phyloP scores from a whole-genome alignment of 1,140 invertebrate species.

The Micrasema minimum region DNA sequence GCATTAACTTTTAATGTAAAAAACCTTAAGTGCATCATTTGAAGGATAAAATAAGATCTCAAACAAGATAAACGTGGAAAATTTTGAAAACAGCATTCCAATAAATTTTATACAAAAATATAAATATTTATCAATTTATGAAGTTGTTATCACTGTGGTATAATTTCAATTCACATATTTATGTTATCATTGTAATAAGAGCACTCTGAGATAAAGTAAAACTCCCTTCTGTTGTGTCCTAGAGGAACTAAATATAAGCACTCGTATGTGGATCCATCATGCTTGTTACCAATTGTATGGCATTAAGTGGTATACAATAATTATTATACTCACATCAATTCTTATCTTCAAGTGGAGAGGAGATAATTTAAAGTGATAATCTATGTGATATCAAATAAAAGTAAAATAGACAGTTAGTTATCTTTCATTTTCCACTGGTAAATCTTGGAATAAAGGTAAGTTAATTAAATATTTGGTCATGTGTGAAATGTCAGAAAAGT shows the following conservation, averaged over 20 bases:
- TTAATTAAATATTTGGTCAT: not conserved
- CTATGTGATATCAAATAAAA: constrained; percentile 5
- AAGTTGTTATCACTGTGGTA: too few relatives aligned
- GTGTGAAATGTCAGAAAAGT: too few relatives aligned
- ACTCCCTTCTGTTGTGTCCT: constrained; percentile 18
- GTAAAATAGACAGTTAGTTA: not conserved
- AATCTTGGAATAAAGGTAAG: constrained; percentile 14
- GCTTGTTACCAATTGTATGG: constrained; percentile 17
- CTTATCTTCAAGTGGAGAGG: constrained; percentile 3
- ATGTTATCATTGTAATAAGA: constrained; percentile 25
- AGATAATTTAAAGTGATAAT: constrained; percentile 14
- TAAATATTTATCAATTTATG: too few relatives aligned
- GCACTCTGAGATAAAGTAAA: constrained; percentile 24
- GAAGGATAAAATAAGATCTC: too few relatives aligned
- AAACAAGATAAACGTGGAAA: too few relatives aligned
- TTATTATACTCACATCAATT: not conserved
- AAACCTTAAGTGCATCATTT: too few relatives aligned
- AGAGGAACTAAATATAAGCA: constrained; percentile 23
- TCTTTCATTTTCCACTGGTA: constrained; percentile 4
- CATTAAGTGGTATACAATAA: not conserved
- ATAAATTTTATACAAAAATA: too few relatives aligned
- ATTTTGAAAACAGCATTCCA: too few relatives aligned
- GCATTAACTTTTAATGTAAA: too few relatives aligned
- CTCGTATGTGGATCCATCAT: constrained; percentile 1
- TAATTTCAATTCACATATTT: constrained; percentile 2